phyloP scores from a whole-genome alignment of 2,888 invertebrate genomes.

The Amphimallon solstitiale region DNA sequence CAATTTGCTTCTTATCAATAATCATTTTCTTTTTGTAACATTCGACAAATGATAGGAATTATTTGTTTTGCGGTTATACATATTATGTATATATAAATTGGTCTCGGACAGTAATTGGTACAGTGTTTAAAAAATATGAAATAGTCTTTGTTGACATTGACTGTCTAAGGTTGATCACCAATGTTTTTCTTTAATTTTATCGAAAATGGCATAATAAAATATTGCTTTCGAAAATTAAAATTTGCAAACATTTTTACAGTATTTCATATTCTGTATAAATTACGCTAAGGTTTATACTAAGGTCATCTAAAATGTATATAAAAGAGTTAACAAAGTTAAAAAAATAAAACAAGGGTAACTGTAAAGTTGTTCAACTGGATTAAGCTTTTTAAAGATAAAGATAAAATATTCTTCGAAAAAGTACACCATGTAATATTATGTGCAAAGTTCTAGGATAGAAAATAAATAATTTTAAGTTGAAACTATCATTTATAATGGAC shows the following conservation, averaged over 20 bases:
- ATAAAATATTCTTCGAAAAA: too few species aligned
- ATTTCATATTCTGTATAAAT: too few species aligned
- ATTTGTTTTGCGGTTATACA: neutral
- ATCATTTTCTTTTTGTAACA: neutral
- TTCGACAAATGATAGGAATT: conserved; percentile 13
- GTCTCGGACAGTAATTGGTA: conserved; percentile 25
- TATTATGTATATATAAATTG: conserved; percentile 13
- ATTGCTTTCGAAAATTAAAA: conserved; percentile 16
- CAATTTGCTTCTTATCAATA: neutral
- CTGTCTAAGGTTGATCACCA: conserved; percentile 24
- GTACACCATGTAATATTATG: too few species aligned
- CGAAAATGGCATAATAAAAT: conserved; percentile 21
- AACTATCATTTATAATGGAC: too few species aligned
- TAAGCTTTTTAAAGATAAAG: too few species aligned
- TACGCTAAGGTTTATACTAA: too few species aligned
- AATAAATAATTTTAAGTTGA: too few species aligned
- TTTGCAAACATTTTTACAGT: neutral
- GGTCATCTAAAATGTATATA: too few species aligned
- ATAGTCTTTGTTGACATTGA: conserved; percentile 17
- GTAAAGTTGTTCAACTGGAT: too few species aligned
- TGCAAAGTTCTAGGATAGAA: too few species aligned
- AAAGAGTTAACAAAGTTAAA: too few species aligned
- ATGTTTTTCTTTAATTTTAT: conserved; percentile 17
- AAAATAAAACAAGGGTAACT: too few species aligned
- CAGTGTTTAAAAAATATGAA: conserved; percentile 18